A percentile compares a stretch with the other conserved stretches of the same genome.
phyloP scores from a whole-genome alignment of 2,888 invertebrate species.

The Nephrotoma appendiculata region DNA sequence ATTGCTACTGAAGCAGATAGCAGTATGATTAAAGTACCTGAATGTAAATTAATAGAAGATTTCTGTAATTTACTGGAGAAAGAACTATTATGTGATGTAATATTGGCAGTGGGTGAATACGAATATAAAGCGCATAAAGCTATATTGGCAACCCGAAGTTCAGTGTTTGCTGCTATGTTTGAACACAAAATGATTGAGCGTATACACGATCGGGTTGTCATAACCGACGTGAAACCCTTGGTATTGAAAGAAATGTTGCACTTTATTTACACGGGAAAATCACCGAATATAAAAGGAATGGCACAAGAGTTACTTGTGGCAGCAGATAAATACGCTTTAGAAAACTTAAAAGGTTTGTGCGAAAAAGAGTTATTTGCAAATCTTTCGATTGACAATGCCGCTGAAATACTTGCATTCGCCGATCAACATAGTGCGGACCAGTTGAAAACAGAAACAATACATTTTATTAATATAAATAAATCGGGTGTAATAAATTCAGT shows the following conservation, averaged over 20 bases:
- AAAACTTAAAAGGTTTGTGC: conserved; percentile 97
- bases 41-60: conserved; percentile 89
- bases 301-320: conserved; percentile 96
- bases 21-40: conserved; percentile 93
- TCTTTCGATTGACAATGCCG: conserved; percentile 91
- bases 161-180: conserved; percentile 99
- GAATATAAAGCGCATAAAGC: conserved; percentile 96
- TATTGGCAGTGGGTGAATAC: conserved; percentile 77
- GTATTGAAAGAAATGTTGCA: conserved; percentile 94
- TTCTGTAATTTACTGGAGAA: conserved; percentile 90
- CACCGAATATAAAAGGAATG: conserved; percentile 93
- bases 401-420: conserved; percentile 90
- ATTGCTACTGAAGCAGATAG: conserved; percentile 99
- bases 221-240: conserved; percentile 96
- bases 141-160: conserved; percentile 92
- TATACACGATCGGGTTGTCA: conserved; percentile 91
- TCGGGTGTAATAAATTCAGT: conserved; percentile 97
- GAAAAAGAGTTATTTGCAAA: conserved; percentile 93
- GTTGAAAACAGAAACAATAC: conserved; percentile 95
- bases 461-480: conserved; percentile 97
- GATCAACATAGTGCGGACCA: conserved; percentile 98
- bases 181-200: conserved; percentile 99
- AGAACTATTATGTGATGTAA: conserved; percentile 95
- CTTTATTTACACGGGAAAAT: conserved; percentile 96
- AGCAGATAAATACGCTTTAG: conserved; percentile 96